Evolutionary conservation across 2,113 vertebrate species (phyloP).

Genomic region (Ramphastos sulfuratus): DNA sequence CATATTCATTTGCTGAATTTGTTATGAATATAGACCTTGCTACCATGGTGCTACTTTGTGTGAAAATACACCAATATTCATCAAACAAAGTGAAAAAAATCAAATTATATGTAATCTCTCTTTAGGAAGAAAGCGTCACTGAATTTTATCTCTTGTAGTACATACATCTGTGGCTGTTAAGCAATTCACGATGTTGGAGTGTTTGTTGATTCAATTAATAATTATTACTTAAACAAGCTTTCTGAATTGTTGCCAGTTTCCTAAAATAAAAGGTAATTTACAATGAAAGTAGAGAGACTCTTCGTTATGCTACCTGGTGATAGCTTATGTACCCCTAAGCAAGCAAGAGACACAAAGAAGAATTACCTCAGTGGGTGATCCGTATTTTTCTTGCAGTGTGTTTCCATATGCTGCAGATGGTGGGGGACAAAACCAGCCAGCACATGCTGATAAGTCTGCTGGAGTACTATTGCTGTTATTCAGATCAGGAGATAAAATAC

Average conservation of each 20-base stretch:
- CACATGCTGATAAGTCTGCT: slow-evolving; percentile 20
- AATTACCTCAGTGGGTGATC: slow-evolving; percentile 21
- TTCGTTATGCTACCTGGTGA: not conserved
- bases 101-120: not conserved
- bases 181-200: not conserved
- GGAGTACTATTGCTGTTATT: not conserved
- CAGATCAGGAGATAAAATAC: not conserved
- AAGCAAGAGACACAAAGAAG: slow-evolving; percentile 13
- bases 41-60: not conserved
- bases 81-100: not conserved
- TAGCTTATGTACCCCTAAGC: slow-evolving; percentile 5
- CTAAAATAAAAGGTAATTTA: not conserved
- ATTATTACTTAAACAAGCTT: not conserved
- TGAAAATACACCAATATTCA: not conserved
- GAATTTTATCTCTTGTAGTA: not conserved
- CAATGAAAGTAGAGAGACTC: not conserved
- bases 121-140: not conserved
- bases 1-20: not conserved
- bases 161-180: not conserved
- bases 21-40: not conserved
- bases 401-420: slow-evolving; percentile 42
- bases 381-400: slow-evolving; percentile 26
- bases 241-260: not conserved
- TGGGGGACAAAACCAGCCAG: not conserved
- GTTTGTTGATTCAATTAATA: not conserved